Evolutionary conservation across 2,888 invertebrate species (phyloP).

Genomic region (Hirudinaria manillensis): DNA sequence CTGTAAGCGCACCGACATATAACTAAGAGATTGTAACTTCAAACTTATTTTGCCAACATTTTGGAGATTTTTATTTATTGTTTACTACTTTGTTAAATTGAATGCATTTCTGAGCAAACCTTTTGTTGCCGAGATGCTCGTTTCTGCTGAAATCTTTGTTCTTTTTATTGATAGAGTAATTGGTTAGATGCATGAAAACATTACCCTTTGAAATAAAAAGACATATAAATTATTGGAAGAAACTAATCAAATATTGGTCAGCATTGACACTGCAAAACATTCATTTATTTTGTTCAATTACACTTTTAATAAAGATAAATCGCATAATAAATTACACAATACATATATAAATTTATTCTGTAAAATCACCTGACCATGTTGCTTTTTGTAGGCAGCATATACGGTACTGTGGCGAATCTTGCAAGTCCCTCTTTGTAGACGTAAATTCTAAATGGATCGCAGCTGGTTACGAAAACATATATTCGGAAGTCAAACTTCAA

Average conservation of each 20-base stretch:
- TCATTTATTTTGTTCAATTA: no score
- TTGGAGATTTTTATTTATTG: no score
- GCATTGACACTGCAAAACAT: no score
- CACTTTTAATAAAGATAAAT: no score
- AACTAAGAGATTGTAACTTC: no score
- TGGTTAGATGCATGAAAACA: slow-evolving; percentile 87
- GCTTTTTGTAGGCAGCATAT: slow-evolving; percentile 72
- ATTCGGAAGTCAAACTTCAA: slow-evolving; percentile 86
- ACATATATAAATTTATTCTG: not conserved
- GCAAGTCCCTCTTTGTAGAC: slow-evolving; percentile 86
- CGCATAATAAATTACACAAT: not conserved
- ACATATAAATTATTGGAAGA: not conserved
- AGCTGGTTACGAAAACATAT: slow-evolving; percentile 80
- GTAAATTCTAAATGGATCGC: slow-evolving; percentile 80
- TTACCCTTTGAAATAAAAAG: slow-evolving; percentile 56
- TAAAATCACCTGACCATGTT: slow-evolving; percentile 61
- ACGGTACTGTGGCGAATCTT: slow-evolving; percentile 80
- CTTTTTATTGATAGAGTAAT: slow-evolving; percentile 86
- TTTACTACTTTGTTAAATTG: no score
- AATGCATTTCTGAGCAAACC: slow-evolving; percentile 55
- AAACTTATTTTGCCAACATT: no score
- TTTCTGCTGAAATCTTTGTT: slow-evolving; percentile 78
- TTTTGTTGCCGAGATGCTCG: slow-evolving; percentile 74
- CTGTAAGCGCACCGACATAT: no score
- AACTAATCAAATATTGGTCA: no score